These are phyloP conservation scores for Neopipo cinnamomea DNA, from an alignment of 2,113 vertebrate genomes.

Conservation along the genomic window DNA sequence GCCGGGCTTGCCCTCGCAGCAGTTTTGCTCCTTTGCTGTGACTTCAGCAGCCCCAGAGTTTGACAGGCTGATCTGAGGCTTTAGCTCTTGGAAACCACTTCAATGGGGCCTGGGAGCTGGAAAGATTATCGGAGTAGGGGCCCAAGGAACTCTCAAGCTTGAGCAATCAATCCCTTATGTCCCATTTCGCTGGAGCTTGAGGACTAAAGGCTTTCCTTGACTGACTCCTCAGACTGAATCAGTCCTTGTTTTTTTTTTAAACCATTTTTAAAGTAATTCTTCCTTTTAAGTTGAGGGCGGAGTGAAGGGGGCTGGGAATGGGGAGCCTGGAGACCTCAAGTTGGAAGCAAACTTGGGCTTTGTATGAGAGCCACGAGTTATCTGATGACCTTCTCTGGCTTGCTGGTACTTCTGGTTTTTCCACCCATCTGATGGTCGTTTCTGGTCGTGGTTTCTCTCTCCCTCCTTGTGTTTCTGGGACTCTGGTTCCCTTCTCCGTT, in stretches of 20 bases:
- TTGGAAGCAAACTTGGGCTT: neutral
- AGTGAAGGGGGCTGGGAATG: neutral
- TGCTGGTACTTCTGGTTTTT: neutral
- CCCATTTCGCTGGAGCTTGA: neutral
- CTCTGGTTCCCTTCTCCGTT: neutral
- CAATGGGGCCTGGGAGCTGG: neutral
- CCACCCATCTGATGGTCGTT: rapidly evolving
- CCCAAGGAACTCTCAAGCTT: neutral
- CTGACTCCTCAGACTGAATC: neutral
- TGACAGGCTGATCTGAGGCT: constrained; percentile 28
- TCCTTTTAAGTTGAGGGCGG: neutral
- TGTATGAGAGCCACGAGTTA: rapidly evolving
- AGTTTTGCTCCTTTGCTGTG: neutral
- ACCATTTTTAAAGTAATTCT: neutral
- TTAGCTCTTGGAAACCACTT: constrained; percentile 44
- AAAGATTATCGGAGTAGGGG: constrained; percentile 7
- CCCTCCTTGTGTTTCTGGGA: neutral
- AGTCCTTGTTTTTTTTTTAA: neutral
- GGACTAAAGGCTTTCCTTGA: neutral
- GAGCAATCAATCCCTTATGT: constrained; percentile 35
- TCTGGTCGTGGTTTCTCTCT: neutral
- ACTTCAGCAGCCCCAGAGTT: neutral
- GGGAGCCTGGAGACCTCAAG: neutral
- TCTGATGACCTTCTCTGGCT: neutral
- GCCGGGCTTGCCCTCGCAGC: neutral